Evolutionary conservation across 2,888 invertebrate species (phyloP), one percentile per base, ranked within the genome.

Genomic region (Hirtodrosophila histrioides): DNA sequence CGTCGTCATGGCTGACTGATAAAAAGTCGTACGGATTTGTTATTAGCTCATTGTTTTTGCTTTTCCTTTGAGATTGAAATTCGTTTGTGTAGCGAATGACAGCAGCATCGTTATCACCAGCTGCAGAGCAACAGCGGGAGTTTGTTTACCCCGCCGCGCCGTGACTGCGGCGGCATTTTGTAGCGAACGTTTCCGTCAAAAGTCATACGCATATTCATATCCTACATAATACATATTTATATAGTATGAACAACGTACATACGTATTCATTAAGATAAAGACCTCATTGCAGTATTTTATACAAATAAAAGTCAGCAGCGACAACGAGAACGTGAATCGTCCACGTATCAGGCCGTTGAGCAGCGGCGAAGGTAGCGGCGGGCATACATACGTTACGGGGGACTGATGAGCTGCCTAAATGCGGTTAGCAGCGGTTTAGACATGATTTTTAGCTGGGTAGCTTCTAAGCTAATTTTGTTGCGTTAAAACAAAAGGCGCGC

Each of bases 201-300:
- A 66, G 61, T 64, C 60, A 66, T 61, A 69, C 57, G 44, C 64
- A 62, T 62, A 56, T 50, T 61, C 49, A 54, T 39, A 55, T 17
- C 54, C 37, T 31, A 33, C 54, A 45, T 35, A 29, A 27, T n/a
- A 23, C 11, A 31, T 17, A 46, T 17, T 17, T 17, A 49, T 46
- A 24, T 45, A 35, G 24, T 35, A 46, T 36, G 39, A 8, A 33
- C 9, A 33, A 58, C 40, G n/a, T 17, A 17, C 17, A 17, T 17
- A 33, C 31, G 33, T 53, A 27, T 51, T 58, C 61, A 70, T 65
- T 68, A 75, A 69, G 85, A 81, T 81, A 81, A 81, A 71, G 49
- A 51, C 55, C 62, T 62, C 79, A 77, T 79, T 81, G 81, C 81
- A 81, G 81, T 81, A 82, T 86, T 82, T 86, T 80, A 68, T 75